Conservation (phyloP, 2,797 vertebrate species). For the Falco columbarius region DNA sequence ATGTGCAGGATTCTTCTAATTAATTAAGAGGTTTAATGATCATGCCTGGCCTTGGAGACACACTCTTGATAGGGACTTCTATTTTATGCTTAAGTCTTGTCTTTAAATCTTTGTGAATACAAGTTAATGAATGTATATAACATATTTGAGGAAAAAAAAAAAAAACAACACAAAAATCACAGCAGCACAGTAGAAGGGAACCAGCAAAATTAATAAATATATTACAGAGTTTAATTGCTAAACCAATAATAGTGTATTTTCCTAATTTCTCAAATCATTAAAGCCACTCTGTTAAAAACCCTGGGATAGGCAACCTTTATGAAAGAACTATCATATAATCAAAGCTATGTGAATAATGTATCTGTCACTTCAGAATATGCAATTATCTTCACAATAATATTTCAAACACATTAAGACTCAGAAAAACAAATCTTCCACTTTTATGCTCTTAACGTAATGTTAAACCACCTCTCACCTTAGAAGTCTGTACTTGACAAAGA, state of each 20-base stretch:
- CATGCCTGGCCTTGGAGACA: not conserved
- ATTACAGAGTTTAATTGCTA: conserved; percentile 49
- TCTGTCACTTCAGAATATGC: conserved; percentile 80
- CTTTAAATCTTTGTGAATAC: conserved; percentile 1
- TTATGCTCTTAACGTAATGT: conserved; percentile 73
- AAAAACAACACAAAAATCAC: not conserved
- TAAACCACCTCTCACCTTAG: conserved; percentile 72
- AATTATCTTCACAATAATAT: conserved; percentile 85
- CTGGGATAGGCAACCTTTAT: conserved; percentile 70
- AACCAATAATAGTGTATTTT: conserved; percentile 61
- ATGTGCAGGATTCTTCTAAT: not conserved
- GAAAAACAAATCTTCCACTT: conserved; percentile 82
- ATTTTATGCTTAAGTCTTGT: not conserved
- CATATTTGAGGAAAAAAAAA: conserved; percentile 1
- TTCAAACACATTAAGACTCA: conserved; percentile 85
- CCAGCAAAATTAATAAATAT: conserved; percentile 45
- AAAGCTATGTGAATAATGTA: conserved; percentile 82
- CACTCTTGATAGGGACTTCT: not conserved
- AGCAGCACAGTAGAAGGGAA: not conserved
- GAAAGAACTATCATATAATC: conserved; percentile 82
- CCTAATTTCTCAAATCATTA: conserved; percentile 79
- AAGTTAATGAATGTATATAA: not conserved
- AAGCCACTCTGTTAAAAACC: conserved; percentile 80
- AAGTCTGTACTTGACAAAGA: conserved; percentile 76
- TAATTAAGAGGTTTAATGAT: not conserved